These are phyloP conservation scores for Crocodylus rhombifer DNA, from an alignment of 2,797 vertebrate species.

Conservation along the genomic window DNA sequence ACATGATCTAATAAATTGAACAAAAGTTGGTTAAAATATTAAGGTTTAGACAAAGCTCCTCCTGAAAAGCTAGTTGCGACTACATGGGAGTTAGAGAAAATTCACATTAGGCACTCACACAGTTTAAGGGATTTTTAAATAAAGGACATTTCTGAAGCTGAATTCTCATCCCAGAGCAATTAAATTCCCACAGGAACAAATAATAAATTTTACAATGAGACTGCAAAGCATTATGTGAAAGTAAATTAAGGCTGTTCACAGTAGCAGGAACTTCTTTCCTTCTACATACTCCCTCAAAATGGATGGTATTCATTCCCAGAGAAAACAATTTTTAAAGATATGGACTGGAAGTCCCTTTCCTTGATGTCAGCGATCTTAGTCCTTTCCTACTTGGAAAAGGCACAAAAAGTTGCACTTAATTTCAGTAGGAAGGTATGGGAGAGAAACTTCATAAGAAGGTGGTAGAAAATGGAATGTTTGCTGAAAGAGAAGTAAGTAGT, in stretches of 20 bases:
- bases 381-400: not conserved
- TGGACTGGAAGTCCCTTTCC: slow-evolving; percentile 40
- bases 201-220: not conserved
- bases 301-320: slow-evolving; percentile 60
- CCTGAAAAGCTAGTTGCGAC: not conserved
- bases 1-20: slow-evolving; percentile 39
- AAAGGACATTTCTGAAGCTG: not conserved
- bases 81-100: not conserved
- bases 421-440: not conserved
- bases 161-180: not conserved
- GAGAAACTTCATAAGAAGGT: not conserved
- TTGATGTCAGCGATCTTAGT: slow-evolving; percentile 37
- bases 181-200: not conserved
- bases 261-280: not conserved
- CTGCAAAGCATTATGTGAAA: not conserved
- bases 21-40: slow-evolving; percentile 30
- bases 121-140: not conserved
- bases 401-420: not conserved
- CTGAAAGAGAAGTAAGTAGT: not conserved
- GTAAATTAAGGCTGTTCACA: not conserved
- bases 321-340: slow-evolving; percentile 30
- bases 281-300: slow-evolving; percentile 9
- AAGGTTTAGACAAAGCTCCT: slow-evolving; percentile 20
- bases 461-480: not conserved
- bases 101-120: not conserved